These are phyloP conservation scores for Drosophila anomelani DNA, from an alignment of 2,888 invertebrate species.

Conservation along the genomic window DNA sequence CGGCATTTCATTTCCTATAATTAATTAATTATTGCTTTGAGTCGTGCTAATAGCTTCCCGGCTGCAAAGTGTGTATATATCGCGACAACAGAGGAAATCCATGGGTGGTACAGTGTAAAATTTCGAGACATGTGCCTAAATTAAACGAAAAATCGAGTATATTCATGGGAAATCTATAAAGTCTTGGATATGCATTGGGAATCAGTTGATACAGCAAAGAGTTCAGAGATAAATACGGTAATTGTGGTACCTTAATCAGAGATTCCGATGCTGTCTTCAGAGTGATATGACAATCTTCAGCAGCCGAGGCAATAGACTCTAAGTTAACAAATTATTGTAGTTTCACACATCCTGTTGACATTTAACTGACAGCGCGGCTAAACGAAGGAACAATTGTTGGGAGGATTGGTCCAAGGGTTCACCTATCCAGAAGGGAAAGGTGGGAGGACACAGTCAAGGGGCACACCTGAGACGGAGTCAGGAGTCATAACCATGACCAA, in stretches of 20 bases:
- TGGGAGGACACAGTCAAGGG: slow-evolving; percentile 42
- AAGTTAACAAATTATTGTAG: slow-evolving; percentile 71
- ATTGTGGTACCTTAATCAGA: neutral
- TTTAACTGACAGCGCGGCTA: slow-evolving; percentile 63
- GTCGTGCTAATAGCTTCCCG: slow-evolving; percentile 61
- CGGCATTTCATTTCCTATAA: slow-evolving; percentile 78
- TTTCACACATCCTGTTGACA: slow-evolving; percentile 69
- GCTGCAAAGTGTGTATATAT: slow-evolving; percentile 12
- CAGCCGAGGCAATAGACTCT: slow-evolving; percentile 13
- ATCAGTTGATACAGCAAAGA: neutral
- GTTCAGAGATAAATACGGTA: neutral
- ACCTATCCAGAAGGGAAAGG: neutral
- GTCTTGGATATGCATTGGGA: neutral
- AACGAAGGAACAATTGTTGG: slow-evolving; percentile 59
- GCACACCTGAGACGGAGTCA: slow-evolving; percentile 47
- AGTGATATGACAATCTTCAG: neutral
- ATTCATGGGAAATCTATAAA: neutral
- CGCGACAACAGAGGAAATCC: neutral
- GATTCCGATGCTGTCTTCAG: neutral
- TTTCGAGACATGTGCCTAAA: neutral
- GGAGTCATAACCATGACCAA: slow-evolving; percentile 77
- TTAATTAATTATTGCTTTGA: slow-evolving; percentile 69
- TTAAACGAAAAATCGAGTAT: neutral
- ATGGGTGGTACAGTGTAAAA: neutral
- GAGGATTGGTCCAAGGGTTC: neutral